These are phyloP conservation scores for Heteractis magnifica DNA, from an alignment of 92 coral and sea anemone genomes.

Conservation along the genomic window DNA sequence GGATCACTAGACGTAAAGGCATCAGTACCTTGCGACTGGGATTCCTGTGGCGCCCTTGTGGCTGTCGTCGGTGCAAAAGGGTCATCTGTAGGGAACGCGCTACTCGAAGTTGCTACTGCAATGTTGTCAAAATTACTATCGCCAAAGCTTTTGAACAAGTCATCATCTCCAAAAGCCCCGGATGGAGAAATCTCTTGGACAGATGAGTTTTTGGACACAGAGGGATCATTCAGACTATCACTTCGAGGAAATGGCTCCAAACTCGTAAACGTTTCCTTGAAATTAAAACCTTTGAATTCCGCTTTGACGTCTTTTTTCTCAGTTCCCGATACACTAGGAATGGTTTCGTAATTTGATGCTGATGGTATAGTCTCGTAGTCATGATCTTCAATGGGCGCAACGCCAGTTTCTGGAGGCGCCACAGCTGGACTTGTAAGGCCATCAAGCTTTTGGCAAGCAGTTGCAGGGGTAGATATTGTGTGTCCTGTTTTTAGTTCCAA, in stretches of 20 bases:
- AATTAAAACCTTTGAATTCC: constrained; percentile 1
- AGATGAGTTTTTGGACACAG: neutral
- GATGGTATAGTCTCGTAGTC: constrained; percentile 40
- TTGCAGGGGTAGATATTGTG: constrained; percentile 10
- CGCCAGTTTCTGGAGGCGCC: neutral
- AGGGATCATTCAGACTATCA: neutral
- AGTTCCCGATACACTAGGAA: constrained; percentile 13
- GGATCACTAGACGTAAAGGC: constrained; percentile 38
- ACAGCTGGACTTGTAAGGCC: neutral
- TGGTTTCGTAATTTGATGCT: constrained; percentile 32
- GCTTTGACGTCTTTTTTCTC: constrained; percentile 5
- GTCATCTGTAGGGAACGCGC: constrained; percentile 53
- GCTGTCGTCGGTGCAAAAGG: constrained; percentile 68
- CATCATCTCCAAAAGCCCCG: constrained; percentile 27
- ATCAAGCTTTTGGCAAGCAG: neutral
- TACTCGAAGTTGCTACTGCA: constrained; percentile 6
- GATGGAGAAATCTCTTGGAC: neutral
- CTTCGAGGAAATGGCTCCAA: neutral
- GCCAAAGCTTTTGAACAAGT: constrained; percentile 25
- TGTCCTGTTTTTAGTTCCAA: constrained; percentile 35
- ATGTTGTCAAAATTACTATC: constrained; percentile 33
- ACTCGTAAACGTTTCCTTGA: constrained; percentile 14
- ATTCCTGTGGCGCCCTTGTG: constrained; percentile 2
- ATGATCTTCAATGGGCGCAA: constrained; percentile 8
- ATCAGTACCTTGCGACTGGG: constrained; percentile 14